Evolutionary conservation across 2,797 vertebrate genomes (phyloP).

Genomic region (Perodicticus potto): DNA sequence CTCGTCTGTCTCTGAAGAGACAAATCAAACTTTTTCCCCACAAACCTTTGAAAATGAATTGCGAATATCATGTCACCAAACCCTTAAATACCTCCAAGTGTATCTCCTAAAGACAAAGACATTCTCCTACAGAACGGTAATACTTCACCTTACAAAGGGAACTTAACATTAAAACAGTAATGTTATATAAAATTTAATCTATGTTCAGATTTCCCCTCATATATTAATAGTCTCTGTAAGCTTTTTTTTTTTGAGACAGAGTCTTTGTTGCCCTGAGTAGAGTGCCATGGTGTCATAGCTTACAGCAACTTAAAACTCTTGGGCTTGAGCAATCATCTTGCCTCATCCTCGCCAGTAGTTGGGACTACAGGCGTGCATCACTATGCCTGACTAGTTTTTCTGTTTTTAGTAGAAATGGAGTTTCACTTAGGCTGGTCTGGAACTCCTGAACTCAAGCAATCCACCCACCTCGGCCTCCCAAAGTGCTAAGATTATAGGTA

Average conservation of each 20-base stretch:
- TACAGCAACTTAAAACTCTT: too few species aligned
- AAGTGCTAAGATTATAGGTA: too few species aligned
- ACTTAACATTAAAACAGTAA: not conserved
- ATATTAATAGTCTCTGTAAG: not conserved
- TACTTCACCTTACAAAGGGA: not conserved
- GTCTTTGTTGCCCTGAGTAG: too few species aligned
- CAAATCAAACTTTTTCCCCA: not conserved
- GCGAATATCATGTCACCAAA: not conserved
- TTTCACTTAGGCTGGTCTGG: too few species aligned
- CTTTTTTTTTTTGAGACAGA: not conserved
- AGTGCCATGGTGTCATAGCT: too few species aligned
- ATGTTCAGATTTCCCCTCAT: not conserved
- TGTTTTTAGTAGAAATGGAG: too few species aligned
- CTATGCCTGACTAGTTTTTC: too few species aligned
- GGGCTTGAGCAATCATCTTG: too few species aligned
- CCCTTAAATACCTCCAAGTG: not conserved
- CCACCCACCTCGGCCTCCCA: too few species aligned
- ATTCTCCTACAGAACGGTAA: not conserved
- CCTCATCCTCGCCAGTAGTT: too few species aligned
- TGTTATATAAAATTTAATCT: not conserved
- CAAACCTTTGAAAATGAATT: conserved; percentile 25
- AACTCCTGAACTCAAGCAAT: too few species aligned
- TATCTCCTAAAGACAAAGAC: not conserved
- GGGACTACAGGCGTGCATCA: too few species aligned
- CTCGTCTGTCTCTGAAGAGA: not conserved